phyloP scores from a whole-genome alignment of 1,140 invertebrate species.

The Carposina sasakii region DNA sequence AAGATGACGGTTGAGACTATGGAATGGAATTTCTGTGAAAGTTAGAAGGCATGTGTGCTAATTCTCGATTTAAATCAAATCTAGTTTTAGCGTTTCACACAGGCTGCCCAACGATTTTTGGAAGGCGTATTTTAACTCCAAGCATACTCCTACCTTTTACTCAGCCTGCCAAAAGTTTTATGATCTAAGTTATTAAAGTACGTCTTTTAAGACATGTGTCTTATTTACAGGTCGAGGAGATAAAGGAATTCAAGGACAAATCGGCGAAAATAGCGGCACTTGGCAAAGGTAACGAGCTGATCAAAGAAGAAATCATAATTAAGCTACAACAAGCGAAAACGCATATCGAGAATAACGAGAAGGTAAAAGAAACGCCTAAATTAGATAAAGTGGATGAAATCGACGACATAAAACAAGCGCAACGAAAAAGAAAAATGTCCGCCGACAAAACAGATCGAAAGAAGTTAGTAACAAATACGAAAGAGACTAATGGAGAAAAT shows the following conservation, averaged over 20 bases:
- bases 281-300: constrained; percentile 45
- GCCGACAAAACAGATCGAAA: constrained; percentile 23
- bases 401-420: constrained; percentile 3
- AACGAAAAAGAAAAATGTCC: constrained; percentile 42
- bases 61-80: too few species aligned
- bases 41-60: too few species aligned
- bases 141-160: too few species aligned
- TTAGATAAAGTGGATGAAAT: background rate
- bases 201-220: too few species aligned
- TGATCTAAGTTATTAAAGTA: too few species aligned
- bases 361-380: constrained; percentile 2
- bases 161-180: too few species aligned
- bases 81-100: too few species aligned
- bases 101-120: too few species aligned
- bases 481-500: constrained; percentile 19
- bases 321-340: constrained; percentile 37
- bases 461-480: constrained; percentile 8
- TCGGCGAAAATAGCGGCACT: constrained; percentile 49
- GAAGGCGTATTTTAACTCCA: too few species aligned
- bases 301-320: constrained; percentile 42
- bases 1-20: too few species aligned
- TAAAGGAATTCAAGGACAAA: constrained; percentile 44
- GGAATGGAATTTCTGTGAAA: too few species aligned
- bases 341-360: constrained; percentile 22
- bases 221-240: constrained; percentile 41